A percentile compares a stretch with the other conserved stretches of the same genome.
Conservation (phyloP, 2,113 vertebrate species). For the Rhea americana region DNA sequence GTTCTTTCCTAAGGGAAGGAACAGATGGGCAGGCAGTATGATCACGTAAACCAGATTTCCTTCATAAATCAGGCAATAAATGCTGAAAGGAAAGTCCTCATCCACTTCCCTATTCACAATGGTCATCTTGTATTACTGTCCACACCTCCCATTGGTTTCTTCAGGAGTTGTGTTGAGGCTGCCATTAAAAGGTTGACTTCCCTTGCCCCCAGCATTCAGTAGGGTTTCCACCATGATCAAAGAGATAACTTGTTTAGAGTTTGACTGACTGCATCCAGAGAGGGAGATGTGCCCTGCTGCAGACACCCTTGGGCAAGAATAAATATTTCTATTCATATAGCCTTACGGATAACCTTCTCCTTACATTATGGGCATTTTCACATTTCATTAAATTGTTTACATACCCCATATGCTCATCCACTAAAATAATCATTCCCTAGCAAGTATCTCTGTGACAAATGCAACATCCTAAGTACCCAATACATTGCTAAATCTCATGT, state of each 20-base stretch:
- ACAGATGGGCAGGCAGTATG: background rate
- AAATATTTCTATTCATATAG: fast-evolving
- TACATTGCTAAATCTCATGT: fast-evolving
- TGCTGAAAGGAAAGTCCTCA: background rate
- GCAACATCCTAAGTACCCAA: fast-evolving
- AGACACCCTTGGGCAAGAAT: background rate
- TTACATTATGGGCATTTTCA: background rate
- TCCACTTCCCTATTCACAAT: fast-evolving
- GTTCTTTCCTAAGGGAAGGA: background rate
- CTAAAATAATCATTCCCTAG: background rate
- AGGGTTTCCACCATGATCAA: background rate
- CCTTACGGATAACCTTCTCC: background rate
- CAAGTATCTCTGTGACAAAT: background rate
- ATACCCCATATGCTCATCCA: background rate
- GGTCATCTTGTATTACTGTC: background rate
- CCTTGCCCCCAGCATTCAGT: fast-evolving
- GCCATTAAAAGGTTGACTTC: background rate
- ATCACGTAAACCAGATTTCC: background rate
- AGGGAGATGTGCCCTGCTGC: background rate
- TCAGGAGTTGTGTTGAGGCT: background rate
- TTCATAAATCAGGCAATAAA: background rate
- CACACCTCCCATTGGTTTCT: fast-evolving
- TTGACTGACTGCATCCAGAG: background rate
- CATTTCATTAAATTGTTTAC: background rate
- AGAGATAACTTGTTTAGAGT: background rate